Percentiles rank a stretch among this genome's conserved stretches.
These are phyloP conservation scores for Propithecus coquereli DNA, from an alignment of 2,113 vertebrate species.

Conservation along the genomic window DNA sequence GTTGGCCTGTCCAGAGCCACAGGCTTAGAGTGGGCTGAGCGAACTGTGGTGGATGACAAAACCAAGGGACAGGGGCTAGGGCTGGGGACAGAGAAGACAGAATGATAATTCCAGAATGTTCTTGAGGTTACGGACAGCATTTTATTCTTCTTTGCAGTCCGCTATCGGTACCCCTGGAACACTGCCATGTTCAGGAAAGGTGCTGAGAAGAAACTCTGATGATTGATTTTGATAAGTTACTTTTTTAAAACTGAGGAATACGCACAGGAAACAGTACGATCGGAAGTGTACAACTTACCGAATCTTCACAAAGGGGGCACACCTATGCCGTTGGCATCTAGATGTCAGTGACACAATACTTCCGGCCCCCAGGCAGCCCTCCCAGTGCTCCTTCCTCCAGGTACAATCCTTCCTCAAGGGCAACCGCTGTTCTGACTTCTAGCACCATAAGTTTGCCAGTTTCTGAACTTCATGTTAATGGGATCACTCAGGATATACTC, in stretches of 20 bases:
- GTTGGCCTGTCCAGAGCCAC: neutral
- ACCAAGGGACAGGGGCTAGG: neutral
- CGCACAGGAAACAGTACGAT: neutral
- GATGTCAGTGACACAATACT: neutral
- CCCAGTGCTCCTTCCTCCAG: fast-evolving
- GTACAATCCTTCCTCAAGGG: neutral
- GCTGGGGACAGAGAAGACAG: neutral
- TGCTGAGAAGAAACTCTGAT: neutral
- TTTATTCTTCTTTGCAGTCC: neutral
- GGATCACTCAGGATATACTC: neutral
- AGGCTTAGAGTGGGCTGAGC: neutral
- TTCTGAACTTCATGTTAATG: neutral
- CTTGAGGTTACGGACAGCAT: neutral
- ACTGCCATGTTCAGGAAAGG: neutral
- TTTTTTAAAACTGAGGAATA: neutral
- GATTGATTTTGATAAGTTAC: neutral
- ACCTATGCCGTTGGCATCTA: neutral
- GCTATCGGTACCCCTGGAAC: neutral
- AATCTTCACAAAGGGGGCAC: neutral
- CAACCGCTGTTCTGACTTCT: neutral
- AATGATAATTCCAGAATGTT: neutral
- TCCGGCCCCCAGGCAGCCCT: neutral
- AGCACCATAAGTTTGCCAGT: too few relatives aligned
- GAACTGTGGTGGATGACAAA: neutral
- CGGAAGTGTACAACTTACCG: too few relatives aligned